phyloP scores from a whole-genome alignment of 2,888 invertebrate species.

The Phyto melanocephala region DNA sequence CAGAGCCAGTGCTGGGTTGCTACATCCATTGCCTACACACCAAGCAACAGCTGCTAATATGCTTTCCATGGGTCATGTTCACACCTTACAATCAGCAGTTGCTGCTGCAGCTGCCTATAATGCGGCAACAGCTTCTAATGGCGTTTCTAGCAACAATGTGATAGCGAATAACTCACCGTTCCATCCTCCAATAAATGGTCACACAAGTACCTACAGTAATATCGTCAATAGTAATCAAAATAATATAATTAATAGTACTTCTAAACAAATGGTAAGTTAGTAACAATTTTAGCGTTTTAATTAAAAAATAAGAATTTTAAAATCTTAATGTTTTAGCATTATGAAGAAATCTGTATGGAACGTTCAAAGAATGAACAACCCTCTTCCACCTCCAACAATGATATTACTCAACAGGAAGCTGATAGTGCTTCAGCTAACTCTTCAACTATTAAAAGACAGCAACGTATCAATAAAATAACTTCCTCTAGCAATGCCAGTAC shows the following conservation, averaged over 20 bases:
- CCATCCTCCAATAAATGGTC: constrained; percentile 30
- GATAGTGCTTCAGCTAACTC: constrained; percentile 77
- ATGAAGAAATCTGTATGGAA: constrained; percentile 65
- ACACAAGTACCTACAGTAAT: constrained; percentile 8
- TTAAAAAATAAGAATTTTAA: background rate
- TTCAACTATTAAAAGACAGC: constrained; percentile 45
- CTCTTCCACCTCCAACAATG: constrained; percentile 74
- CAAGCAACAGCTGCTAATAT: constrained; percentile 73
- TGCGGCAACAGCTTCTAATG: constrained; percentile 36
- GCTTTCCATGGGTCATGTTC: constrained; percentile 75
- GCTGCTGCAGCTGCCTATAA: constrained; percentile 54
- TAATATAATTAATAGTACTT: constrained; percentile 31
- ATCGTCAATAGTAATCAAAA: constrained; percentile 23
- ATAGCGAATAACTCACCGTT: background rate
- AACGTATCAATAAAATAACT: constrained; percentile 55
- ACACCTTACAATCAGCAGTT: constrained; percentile 62
- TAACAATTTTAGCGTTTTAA: background rate
- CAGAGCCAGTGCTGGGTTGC: constrained; percentile 80
- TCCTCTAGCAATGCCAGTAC: background rate
- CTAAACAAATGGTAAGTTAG: constrained; percentile 30
- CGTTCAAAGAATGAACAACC: constrained; percentile 72
- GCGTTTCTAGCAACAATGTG: background rate
- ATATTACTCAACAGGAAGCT: constrained; percentile 76
- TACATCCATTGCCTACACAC: constrained; percentile 76
- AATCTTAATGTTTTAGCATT: constrained; percentile 62